Base-by-base conservation (phyloP, 2,888 invertebrate genomes). In the Ephialtes manifestator region DNA sequence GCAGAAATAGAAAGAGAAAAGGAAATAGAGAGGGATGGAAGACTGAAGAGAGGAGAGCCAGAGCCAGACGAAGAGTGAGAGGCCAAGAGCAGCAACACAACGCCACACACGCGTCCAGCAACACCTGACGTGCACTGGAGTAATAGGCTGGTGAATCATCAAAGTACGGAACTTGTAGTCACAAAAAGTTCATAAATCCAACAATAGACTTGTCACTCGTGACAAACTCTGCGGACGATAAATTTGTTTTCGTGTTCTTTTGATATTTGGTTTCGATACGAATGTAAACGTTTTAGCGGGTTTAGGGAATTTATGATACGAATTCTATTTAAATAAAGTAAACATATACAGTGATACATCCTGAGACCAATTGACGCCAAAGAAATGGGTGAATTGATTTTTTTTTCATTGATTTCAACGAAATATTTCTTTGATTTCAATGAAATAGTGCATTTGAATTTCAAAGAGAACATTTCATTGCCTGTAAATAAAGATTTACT, bases 1-100 rank as follows among this genome's bases (percentile, higher is more conserved):
- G 74, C 78, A 65, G 84, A 85, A 81, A 81, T 79, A 81, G 75
- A 81, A 85, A 85, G 83, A 63, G 75, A 15, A 39, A 51, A 53
- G 35, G 35, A 43, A 11, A 24, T 63, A 60, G 68, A 35, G 77
- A 48, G 67, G 51, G 13, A 13, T 58, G 43, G 24, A 43, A 31
- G 63, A 39, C 39, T 39, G 39, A 48, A 58, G 75, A 76, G 48
- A 60, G 81, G 43, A 35, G 68, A 74, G 55, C 72, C 72, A 35
- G 68, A 74, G 55, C 72, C 76, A 78, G 81, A 79, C 70, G 75
- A 63, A 63, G 78, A 74, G 77, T 51, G 81, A 65, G 76, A 70
- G 31, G 63, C 39, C 35, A 63, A 39, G 35, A 63, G 31, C 2
- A 63, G 31, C 2, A 24, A 24, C 35, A 63, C 35, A 35, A 63